Evolutionary conservation across 2,797 vertebrate genomes (phyloP), one percentile per base, ranked within the genome.

Genomic region (Menidia menidia): DNA sequence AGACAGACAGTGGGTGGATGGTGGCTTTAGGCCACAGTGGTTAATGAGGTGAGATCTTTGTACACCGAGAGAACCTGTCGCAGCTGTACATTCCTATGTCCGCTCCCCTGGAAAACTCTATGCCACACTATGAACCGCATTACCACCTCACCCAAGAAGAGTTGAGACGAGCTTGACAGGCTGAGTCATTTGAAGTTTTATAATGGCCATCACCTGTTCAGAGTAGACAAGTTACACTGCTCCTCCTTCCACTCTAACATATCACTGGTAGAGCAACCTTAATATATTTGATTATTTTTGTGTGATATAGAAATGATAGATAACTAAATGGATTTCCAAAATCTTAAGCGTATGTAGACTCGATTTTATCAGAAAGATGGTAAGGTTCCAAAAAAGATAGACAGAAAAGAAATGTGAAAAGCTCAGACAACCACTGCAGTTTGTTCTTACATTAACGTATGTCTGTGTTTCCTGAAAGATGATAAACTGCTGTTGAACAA

Each of bases 171-270:
- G 44, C 57, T 64, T 90, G 92, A 92, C 90, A 91, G 87, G 69
- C 79, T 41, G 71, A 74, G 61, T 32, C 45, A 69, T 39, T 42
- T 43, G 18, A 19, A 13, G 18, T 75, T 91, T 92, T 39, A 87
- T 92, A 93, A 92, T 92, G 89, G 79, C 87, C 89, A 87, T 91
- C 87, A 86, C 78, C 82, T 86, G 79, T 33, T 78, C 75, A 56
- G 68, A 60, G 45, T 55, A 83, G 85, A 90, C 84, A 90, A 58
- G 73, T 75, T 77, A 52, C 87, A 80, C 16, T 39, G 3, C 42
- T 44, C 44, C 53, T 57, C 47, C 42, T 55, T 59, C 43, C 55
- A 44, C 18, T 50, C 69, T 68, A 18, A 30, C 72, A 62, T 60
- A 51, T 82, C 68, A 63, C 42, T 19, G 68, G 53, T 53, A 63